Evolutionary conservation across 1,140 invertebrate species (phyloP), one percentile per base, ranked within the genome.

Genomic region (Heliconius eleuchia): DNA sequence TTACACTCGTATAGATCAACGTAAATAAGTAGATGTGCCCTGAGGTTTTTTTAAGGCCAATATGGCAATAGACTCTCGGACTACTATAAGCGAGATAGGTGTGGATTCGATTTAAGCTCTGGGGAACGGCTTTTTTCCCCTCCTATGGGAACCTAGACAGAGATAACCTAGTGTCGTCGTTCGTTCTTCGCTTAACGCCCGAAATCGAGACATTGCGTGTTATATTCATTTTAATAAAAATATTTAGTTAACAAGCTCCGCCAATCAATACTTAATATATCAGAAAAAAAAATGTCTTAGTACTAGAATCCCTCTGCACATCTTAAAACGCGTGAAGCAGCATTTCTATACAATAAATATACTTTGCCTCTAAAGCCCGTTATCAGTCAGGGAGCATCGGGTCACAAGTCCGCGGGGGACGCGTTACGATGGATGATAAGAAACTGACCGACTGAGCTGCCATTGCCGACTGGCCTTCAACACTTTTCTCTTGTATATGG

Each of bases 371-470:
- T 18, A 39, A 77, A 30, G 23, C 13, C 23, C 18, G 76, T 79
- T 83, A 83, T 83, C 79, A 30, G 11, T 23, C 1, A 55, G 23
- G 74, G 57, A 83, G 82, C 82, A 83, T 83, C 79, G 60, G 79
- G 82, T 77, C 80, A 77, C 80, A 73, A 79, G 71, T 76, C 77
- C 74, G 37, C 52, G 74, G 57, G 74, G 70, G 60, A 57, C 77
- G 73, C 77, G 74, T 80, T 80, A 80, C 80, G 82, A 78, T 83
- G 27, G n/a, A 30, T 30, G 82, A 83, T 83, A 80, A 80, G 13
- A 66, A 39, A 30, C 70, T 78, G 79, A 82, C 81, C 78, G 78
- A 73, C 77, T 76, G 74, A 23, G 74, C 74, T 50, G 37, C 34
- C 66, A 76, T 50, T 34, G 74, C 71, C 74, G 66, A 76, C 74